A percentile compares a stretch with the other conserved stretches of the same genome.
phyloP scores from a whole-genome alignment of 2,797 vertebrate species.

The Falco columbarius region DNA sequence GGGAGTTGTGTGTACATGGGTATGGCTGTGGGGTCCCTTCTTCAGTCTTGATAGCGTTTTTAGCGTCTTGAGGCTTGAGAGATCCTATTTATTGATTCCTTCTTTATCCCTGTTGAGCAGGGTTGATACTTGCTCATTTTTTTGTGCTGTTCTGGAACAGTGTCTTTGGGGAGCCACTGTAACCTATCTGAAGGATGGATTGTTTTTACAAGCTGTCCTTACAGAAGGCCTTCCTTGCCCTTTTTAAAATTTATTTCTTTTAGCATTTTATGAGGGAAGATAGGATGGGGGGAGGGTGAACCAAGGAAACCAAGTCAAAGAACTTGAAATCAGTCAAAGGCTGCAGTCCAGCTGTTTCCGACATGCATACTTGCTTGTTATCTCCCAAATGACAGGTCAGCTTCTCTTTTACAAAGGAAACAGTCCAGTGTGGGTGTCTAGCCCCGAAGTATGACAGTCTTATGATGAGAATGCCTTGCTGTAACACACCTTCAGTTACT shows the following conservation, averaged over 20 bases:
- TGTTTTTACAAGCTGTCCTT: slow-evolving; percentile 1
- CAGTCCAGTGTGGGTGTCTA: not conserved
- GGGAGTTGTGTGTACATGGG: not conserved
- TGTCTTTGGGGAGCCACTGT: not conserved
- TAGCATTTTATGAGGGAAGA: not conserved
- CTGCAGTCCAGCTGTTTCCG: not conserved
- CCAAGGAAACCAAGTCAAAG: not conserved
- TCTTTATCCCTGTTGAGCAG: not conserved
- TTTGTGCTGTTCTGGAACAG: not conserved
- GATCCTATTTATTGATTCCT: not conserved
- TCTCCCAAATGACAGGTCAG: not conserved
- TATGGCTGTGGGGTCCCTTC: not conserved
- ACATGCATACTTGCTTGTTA: not conserved
- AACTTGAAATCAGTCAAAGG: not conserved
- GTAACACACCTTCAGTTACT: not conserved
- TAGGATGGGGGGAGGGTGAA: not conserved
- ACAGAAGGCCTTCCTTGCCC: not conserved
- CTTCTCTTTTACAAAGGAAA: not conserved
- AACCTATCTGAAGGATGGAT: not conserved
- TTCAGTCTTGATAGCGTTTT: not conserved
- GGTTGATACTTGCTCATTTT: not conserved
- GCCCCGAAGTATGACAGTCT: not conserved
- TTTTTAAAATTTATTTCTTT: not conserved
- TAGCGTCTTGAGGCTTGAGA: not conserved
- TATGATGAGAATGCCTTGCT: not conserved